Evolutionary conservation across 2,797 vertebrate genomes (phyloP).

Genomic region (Myripristis jacobus): DNA sequence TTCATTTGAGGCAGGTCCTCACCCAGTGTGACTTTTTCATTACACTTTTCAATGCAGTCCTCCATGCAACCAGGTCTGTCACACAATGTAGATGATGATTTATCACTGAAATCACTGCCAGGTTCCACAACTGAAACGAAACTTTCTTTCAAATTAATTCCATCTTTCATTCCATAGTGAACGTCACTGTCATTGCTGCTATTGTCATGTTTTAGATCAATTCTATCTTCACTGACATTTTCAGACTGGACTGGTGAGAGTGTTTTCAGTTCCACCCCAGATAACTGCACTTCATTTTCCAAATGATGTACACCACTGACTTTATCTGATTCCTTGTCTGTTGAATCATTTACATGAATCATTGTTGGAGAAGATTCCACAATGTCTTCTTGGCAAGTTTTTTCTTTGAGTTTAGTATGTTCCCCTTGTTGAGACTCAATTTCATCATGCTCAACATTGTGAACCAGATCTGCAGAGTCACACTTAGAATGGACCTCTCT

Average conservation of each 20-base stretch:
- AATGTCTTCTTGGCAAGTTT: not conserved
- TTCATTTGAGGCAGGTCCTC: slow-evolving; percentile 21
- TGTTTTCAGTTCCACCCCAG: slow-evolving; percentile 19
- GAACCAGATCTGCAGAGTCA: slow-evolving; percentile 19
- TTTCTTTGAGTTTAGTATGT: slow-evolving; percentile 28
- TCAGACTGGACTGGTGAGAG: slow-evolving; percentile 12
- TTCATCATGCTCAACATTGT: slow-evolving; percentile 11
- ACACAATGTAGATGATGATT: not conserved
- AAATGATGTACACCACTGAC: slow-evolving; percentile 30
- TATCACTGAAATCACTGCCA: slow-evolving; percentile 21
- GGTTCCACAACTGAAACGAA: slow-evolving; percentile 5
- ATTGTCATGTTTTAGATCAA: slow-evolving; percentile 4
- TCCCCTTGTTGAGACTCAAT: slow-evolving; percentile 27
- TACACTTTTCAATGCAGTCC: slow-evolving; percentile 7
- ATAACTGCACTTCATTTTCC: slow-evolving; percentile 30
- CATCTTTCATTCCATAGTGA: slow-evolving; percentile 21
- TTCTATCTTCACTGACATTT: slow-evolving; percentile 18
- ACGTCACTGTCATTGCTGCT: slow-evolving; percentile 7
- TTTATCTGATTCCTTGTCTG: not conserved
- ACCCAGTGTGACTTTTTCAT: slow-evolving; percentile 27
- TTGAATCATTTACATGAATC: slow-evolving; percentile 7
- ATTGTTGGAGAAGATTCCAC: slow-evolving; percentile 13
- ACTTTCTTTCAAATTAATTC: not conserved
- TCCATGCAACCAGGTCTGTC: not conserved
- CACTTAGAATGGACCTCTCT: slow-evolving; percentile 12